phyloP scores from a whole-genome alignment of 2,113 vertebrate genomes.

The Bungarus multicinctus region DNA sequence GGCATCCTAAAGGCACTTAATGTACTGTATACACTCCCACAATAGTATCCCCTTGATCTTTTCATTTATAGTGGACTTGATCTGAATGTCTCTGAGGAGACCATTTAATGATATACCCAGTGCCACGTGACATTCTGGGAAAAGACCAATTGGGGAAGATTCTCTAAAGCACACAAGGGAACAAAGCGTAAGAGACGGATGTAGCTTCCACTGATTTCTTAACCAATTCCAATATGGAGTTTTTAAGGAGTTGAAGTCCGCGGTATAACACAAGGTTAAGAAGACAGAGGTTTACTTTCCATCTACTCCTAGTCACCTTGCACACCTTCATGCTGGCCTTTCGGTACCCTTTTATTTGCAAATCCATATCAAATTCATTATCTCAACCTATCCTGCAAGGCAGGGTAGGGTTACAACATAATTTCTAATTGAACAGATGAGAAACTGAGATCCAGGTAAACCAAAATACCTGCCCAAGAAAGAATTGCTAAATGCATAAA shows the following conservation, averaged over 20 bases:
- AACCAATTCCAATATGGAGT: neutral
- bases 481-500: neutral
- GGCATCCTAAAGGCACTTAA: neutral
- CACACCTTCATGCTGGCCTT: neutral
- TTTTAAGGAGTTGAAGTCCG: neutral
- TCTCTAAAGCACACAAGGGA: neutral
- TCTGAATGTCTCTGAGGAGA: neutral
- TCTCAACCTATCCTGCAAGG: constrained; percentile 14
- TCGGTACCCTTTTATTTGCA: neutral
- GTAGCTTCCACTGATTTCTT: neutral
- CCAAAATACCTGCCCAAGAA: constrained; percentile 8
- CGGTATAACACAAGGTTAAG: neutral
- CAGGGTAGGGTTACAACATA: constrained; percentile 20
- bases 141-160: neutral
- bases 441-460: neutral
- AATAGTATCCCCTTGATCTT: neutral
- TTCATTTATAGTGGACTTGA: neutral
- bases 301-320: neutral
- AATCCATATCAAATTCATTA: constrained; percentile 10
- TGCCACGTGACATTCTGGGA: neutral
- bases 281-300: neutral
- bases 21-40: neutral
- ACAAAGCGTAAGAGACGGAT: neutral
- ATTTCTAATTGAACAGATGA: constrained; percentile 9
- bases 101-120: neutral